phyloP scores from a whole-genome alignment of 2,888 invertebrate species.

The Creontiades dilutus region DNA sequence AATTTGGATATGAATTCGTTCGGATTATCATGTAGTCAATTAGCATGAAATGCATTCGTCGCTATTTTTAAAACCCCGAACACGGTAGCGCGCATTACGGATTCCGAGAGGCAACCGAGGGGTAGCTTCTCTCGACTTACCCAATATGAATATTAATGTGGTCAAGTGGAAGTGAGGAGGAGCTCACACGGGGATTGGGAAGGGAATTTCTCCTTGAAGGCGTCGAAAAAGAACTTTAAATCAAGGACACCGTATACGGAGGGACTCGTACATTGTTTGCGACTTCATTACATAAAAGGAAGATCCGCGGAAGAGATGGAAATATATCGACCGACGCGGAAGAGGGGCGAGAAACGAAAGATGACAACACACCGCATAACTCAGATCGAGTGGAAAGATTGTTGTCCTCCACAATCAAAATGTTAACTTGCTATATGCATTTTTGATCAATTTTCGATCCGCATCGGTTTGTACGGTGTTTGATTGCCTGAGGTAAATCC shows the following conservation, averaged over 20 bases:
- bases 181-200: not conserved
- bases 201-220: conserved; percentile 60
- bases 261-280: conserved; percentile 43
- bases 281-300: conserved; percentile 44
- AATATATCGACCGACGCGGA: not conserved
- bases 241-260: conserved; percentile 34
- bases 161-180: conserved; percentile 57
- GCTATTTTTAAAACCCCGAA: conserved; percentile 40
- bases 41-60: conserved; percentile 54
- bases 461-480: no score
- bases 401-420: no score
- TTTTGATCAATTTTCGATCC: no score
- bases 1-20: not conserved
- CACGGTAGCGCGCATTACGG: conserved; percentile 51
- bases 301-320: conserved; percentile 6
- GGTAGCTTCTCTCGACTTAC: conserved; percentile 31
- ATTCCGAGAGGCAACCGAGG: conserved; percentile 42
- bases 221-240: conserved; percentile 42
- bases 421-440: no score
- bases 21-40: not conserved
- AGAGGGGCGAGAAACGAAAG: not conserved
- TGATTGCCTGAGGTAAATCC: no score
- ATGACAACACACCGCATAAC: conserved; percentile 53
- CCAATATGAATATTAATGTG: conserved; percentile 62
- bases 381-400: no score